A percentile compares a stretch with the other conserved stretches of the same genome.
Conservation (phyloP, 2,113 vertebrate genomes). For the Egretta garzetta region DNA sequence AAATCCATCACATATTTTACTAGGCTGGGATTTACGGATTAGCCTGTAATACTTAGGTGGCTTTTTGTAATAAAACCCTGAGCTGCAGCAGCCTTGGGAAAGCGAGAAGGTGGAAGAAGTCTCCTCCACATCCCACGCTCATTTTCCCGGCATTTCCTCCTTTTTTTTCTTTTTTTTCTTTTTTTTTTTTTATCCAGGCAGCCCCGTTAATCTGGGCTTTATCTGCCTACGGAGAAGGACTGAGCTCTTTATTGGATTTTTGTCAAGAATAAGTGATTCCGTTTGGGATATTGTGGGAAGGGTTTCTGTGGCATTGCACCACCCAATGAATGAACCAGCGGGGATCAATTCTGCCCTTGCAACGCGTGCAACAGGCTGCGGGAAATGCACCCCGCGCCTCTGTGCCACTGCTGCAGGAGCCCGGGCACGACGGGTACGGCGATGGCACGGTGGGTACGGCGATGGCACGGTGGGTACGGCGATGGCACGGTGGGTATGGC, state of each 20-base stretch:
- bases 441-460: fast-evolving
- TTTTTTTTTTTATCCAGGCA: constrained; percentile 55
- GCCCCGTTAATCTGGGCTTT: constrained; percentile 79
- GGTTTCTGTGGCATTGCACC: constrained; percentile 69
- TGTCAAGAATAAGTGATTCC: constrained; percentile 80
- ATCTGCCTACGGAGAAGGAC: constrained; percentile 79
- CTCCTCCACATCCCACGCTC: constrained; percentile 54
- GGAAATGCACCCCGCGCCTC: constrained; percentile 41
- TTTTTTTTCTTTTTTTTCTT: background rate
- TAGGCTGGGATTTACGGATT: constrained; percentile 85
- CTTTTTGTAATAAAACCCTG: constrained; percentile 84
- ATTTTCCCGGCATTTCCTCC: constrained; percentile 66
- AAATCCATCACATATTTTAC: constrained; percentile 86
- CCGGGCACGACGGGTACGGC: fast-evolving
- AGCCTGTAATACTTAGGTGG: constrained; percentile 82
- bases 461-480: fast-evolving
- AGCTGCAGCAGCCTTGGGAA: constrained; percentile 74
- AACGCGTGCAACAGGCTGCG: constrained; percentile 55
- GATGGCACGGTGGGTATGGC: background rate
- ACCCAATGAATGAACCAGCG: constrained; percentile 66
- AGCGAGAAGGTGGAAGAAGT: constrained; percentile 71
- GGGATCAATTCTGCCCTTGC: constrained; percentile 69
- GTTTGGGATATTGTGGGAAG: constrained; percentile 75
- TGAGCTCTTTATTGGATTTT: constrained; percentile 84
- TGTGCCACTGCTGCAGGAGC: background rate